phyloP scores from a whole-genome alignment of 2,797 vertebrate genomes.

The Phalanger gymnotis region DNA sequence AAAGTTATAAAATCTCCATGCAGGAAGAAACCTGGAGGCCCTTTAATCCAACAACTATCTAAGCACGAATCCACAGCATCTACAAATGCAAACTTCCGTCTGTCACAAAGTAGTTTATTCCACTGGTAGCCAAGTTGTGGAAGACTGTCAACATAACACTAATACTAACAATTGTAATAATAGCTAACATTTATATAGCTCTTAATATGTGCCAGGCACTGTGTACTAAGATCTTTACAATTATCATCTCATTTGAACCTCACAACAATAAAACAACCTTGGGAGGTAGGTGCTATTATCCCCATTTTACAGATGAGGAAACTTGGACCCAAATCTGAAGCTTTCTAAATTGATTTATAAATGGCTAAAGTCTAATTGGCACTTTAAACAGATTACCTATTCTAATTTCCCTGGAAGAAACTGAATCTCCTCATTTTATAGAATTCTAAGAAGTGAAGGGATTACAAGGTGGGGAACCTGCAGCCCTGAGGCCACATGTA shows the following conservation, averaged over 20 bases:
- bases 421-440: neutral
- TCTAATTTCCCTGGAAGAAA: neutral
- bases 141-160: neutral
- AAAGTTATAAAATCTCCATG: neutral
- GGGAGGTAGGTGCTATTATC: neutral
- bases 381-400: neutral
- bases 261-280: neutral
- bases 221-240: neutral
- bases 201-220: neutral
- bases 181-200: neutral
- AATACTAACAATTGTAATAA: neutral
- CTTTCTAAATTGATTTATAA: neutral
- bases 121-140: neutral
- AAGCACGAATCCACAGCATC: neutral
- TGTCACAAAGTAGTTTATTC: neutral
- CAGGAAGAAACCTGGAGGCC: neutral
- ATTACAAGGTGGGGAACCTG: neutral
- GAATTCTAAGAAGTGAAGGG: neutral
- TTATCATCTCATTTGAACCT: neutral
- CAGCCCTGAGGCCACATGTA: too few relatives aligned
- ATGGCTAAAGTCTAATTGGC: neutral
- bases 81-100: neutral
- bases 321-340: neutral
- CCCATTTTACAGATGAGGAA: neutral
- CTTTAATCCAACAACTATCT: neutral